A percentile compares a stretch with the other conserved stretches of the same genome.
These are phyloP conservation scores for Tribolium freemani DNA, from an alignment of 2,888 invertebrate species.

Conservation along the genomic window DNA sequence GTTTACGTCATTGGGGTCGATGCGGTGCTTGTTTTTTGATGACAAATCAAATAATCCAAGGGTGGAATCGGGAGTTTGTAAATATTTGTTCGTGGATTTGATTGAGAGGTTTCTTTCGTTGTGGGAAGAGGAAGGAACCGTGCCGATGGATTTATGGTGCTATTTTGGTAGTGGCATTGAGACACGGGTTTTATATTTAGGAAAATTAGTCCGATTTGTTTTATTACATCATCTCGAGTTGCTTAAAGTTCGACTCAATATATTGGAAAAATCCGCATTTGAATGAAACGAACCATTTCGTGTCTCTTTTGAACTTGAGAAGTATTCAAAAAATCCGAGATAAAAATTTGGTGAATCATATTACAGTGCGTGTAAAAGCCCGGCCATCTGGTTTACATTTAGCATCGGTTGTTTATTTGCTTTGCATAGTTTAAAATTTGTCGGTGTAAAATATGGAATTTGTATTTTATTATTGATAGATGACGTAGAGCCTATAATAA, in stretches of 20 bases:
- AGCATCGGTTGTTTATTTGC: constrained; percentile 35
- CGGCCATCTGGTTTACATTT: constrained; percentile 38
- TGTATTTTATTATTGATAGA: constrained; percentile 41
- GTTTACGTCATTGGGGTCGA: constrained; percentile 29
- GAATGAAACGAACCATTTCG: background rate
- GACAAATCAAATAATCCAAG: background rate
- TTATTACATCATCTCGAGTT: background rate
- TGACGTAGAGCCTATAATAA: constrained; percentile 12
- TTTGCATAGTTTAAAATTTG: constrained; percentile 31
- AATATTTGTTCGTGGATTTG: background rate
- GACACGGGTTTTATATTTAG: background rate
- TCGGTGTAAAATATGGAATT: constrained; percentile 42
- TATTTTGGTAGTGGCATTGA: background rate
- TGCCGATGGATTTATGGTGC: no score
- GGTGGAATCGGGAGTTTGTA: background rate
- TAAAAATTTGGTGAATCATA: constrained; percentile 3
- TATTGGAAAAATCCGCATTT: no score
- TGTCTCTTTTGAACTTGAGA: background rate
- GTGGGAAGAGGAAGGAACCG: no score
- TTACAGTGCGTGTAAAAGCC: constrained; percentile 1
- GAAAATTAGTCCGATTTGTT: background rate
- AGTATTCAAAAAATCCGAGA: background rate
- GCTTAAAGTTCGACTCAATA: background rate
- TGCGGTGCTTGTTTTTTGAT: background rate
- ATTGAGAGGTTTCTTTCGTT: background rate